Evolutionary conservation across 2,797 vertebrate species (phyloP).

Genomic region (Megalops cyprinoides): DNA sequence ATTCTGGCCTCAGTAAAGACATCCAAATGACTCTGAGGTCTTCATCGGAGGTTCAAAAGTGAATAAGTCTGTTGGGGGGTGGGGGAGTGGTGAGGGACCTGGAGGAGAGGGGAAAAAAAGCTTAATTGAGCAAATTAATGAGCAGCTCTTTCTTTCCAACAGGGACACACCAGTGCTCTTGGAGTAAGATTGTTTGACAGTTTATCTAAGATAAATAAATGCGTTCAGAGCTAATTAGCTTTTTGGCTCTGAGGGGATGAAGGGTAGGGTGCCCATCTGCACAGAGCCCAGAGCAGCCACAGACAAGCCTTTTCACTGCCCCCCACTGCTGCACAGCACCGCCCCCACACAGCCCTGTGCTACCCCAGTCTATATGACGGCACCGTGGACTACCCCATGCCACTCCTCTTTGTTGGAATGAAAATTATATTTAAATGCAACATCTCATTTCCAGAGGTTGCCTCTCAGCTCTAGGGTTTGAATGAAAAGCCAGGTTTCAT

Average conservation of each 20-base stretch:
- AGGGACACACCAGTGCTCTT: slow-evolving; percentile 68
- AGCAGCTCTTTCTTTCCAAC: slow-evolving; percentile 74
- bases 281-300: not conserved
- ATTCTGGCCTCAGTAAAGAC: slow-evolving; percentile 14
- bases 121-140: slow-evolving; percentile 82
- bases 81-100: slow-evolving; percentile 44
- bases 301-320: slow-evolving; percentile 11
- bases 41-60: slow-evolving; percentile 33
- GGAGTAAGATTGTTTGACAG: slow-evolving; percentile 77
- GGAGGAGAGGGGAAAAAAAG: slow-evolving; percentile 67
- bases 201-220: slow-evolving; percentile 84
- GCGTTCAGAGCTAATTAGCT: slow-evolving; percentile 79
- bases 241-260: slow-evolving; percentile 59
- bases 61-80: slow-evolving; percentile 52
- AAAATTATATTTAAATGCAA: slow-evolving; percentile 41
- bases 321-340: not conserved
- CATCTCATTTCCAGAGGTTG: slow-evolving; percentile 33
- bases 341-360: not conserved
- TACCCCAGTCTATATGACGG: not conserved
- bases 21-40: slow-evolving; percentile 18
- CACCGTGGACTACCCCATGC: not conserved
- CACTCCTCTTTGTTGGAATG: slow-evolving; percentile 22
- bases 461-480: not conserved
- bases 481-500: not conserved
- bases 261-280: slow-evolving; percentile 67